Evolutionary conservation across 2,888 invertebrate species (phyloP).

Genomic region (Furcula furcula): DNA sequence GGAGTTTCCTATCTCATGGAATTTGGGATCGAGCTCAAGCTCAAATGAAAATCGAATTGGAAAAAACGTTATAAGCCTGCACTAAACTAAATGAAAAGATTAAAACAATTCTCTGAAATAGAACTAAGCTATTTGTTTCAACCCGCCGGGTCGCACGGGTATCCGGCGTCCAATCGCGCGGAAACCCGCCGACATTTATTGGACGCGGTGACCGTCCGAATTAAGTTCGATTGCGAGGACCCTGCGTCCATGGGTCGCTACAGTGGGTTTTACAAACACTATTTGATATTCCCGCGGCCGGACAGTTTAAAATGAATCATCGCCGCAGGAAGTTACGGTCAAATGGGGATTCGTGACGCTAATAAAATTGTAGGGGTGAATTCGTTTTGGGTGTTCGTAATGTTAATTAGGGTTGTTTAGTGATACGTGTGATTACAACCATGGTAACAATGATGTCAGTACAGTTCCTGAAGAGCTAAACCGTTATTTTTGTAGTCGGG

Average conservation of each 20-base stretch:
- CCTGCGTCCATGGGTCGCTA: conserved; percentile 27
- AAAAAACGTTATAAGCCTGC: no score
- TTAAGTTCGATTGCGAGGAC: conserved; percentile 40
- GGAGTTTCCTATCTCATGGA: no score
- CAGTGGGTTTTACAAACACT: conserved; percentile 22
- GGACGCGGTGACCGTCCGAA: conserved; percentile 41
- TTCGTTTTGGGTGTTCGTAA: neutral
- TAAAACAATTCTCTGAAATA: conserved; percentile 1
- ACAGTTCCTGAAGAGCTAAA: no score
- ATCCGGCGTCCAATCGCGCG: conserved; percentile 39
- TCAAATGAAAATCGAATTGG: no score
- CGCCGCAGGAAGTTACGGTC: conserved; percentile 1
- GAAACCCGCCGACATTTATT: conserved; percentile 53
- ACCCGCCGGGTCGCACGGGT: conserved; percentile 27
- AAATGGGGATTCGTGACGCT: neutral
- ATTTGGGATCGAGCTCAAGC: no score
- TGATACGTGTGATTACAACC: no score
- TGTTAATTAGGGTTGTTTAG: conserved; percentile 1
- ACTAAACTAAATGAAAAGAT: conserved; percentile 16
- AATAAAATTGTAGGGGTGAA: neutral
- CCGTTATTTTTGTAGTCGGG: no score
- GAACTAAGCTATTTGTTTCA: conserved; percentile 27
- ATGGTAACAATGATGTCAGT: no score
- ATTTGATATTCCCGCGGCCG: conserved; percentile 12
- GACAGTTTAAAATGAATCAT: conserved; percentile 8